These are phyloP conservation scores for Gibbula magus DNA, from an alignment of 2,888 invertebrate species.

Conservation along the genomic window DNA sequence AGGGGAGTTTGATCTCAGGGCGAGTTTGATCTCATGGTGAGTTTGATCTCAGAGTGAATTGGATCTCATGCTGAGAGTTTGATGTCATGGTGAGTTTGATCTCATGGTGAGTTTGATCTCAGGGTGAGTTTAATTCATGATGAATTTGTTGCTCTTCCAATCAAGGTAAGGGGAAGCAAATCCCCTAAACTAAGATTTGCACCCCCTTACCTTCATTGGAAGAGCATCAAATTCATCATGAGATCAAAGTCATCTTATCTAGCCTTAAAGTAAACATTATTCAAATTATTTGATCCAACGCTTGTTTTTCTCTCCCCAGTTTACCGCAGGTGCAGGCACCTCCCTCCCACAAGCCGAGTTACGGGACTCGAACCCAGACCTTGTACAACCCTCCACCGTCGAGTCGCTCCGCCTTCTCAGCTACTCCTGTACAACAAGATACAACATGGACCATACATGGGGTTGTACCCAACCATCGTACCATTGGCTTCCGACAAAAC, in stretches of 20 bases:
- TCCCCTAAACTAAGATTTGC: too few relatives aligned
- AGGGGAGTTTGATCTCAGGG: too few relatives aligned
- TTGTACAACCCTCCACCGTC: neutral
- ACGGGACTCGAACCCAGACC: neutral
- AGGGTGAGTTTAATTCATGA: too few relatives aligned
- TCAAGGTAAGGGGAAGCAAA: too few relatives aligned
- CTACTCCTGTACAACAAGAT: neutral
- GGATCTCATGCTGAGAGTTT: too few relatives aligned
- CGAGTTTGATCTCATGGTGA: too few relatives aligned
- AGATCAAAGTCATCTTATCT: too few relatives aligned
- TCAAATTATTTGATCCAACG: neutral
- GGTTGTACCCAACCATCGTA: slow-evolving; percentile 42
- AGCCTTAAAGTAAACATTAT: neutral
- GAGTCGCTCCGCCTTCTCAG: slow-evolving; percentile 17
- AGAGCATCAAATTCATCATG: neutral
- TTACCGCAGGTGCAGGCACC: neutral
- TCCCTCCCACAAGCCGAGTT: neutral
- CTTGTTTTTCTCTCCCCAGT: neutral
- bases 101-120: too few relatives aligned
- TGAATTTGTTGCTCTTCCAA: too few relatives aligned
- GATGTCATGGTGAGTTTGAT: too few relatives aligned
- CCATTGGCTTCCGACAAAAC: slow-evolving; percentile 37
- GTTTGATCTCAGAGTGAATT: too few relatives aligned
- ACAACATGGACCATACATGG: slow-evolving; percentile 47
- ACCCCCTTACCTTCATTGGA: too few relatives aligned